Evolutionary conservation across 2,888 invertebrate genomes (phyloP), one percentile per base, ranked within the genome.

Genomic region (Oligia latruncula): DNA sequence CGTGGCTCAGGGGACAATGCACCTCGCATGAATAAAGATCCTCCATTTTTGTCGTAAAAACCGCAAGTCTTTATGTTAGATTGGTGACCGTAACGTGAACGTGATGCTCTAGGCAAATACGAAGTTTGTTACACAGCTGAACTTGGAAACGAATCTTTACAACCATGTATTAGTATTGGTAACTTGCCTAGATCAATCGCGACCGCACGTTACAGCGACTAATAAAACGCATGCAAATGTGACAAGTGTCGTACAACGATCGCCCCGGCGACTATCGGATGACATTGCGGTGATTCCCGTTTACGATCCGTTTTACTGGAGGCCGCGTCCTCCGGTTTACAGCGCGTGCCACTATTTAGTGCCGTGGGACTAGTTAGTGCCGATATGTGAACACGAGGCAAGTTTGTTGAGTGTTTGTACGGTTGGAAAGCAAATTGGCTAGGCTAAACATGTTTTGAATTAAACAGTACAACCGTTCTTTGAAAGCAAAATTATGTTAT

Each of bases 241-340:
- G 77, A 78, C 81, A 70, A 70, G 65, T 40, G 66, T 78, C 70
- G 84, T 3, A 52, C 49, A 52, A 40, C 43, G 64, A 35, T 72
- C 49, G 71, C 72, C 62, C 72, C 62, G 49, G 35, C 46, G 40
- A 49, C 74, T 70, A 66, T 78, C 58, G 64, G 75, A 49, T 73
- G 74, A 62, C 77, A 80, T 52, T 72, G 81, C 60, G 86, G 82
- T 81, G 77, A 88, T 85, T 81, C 73, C 86, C 74, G 73, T 85
- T 85, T 85, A 88, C 82, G 88, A 88, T 72, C 71, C 77, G 70
- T 85, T 88, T 77, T 60, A 77, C 55, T 49, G 86, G 60, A 71
- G 76, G 88, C 74, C 72, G 72, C 66, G 73, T 70, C 74, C 71
- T 85, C 74, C 75, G 74, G 74, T 62, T 71, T 74, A 74, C 77